A percentile compares a stretch with the other conserved stretches of the same genome.
These are phyloP conservation scores for Ericerus pela DNA, from an alignment of 1,140 invertebrate species.

Conservation along the genomic window DNA sequence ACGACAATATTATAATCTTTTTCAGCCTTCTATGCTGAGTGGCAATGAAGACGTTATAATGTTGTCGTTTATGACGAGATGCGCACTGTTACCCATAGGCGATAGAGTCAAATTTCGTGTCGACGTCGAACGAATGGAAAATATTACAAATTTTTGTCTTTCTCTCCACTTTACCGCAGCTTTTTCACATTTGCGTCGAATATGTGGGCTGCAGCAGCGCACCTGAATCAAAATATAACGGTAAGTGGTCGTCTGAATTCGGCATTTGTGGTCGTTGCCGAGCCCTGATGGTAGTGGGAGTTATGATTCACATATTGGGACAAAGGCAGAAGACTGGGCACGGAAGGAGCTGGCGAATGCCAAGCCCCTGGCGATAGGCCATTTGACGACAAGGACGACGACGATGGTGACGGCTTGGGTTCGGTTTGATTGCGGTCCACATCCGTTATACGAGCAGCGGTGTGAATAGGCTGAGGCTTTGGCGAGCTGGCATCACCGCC, in stretches of 20 bases:
- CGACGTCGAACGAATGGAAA: too few relatives aligned
- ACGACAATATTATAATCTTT: too few relatives aligned
- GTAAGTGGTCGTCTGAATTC: constrained; percentile 65
- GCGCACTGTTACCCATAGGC: too few relatives aligned
- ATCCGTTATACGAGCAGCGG: constrained; percentile 10
- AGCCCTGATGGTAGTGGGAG: constrained; percentile 38
- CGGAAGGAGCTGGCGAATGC: constrained; percentile 36
- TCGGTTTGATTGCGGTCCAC: constrained; percentile 24
- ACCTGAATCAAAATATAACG: constrained; percentile 59
- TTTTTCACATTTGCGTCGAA: too few relatives aligned
- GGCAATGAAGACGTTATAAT: too few relatives aligned
- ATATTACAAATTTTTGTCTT: too few relatives aligned
- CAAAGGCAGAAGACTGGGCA: constrained; percentile 35
- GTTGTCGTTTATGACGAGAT: too few relatives aligned
- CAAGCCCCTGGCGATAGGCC: constrained; percentile 35
- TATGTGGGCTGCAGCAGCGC: too few relatives aligned
- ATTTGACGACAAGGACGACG: constrained; percentile 41
- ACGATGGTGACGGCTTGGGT: constrained; percentile 39
- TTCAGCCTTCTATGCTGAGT: too few relatives aligned
- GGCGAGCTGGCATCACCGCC: constrained; percentile 26
- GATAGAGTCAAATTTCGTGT: too few relatives aligned
- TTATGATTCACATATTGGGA: constrained; percentile 48
- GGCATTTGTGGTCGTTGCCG: constrained; percentile 34
- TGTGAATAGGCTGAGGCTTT: constrained; percentile 1
- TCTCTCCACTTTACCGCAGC: too few relatives aligned